Base-by-base conservation (phyloP, 1,140 invertebrate genomes). In the Dendrolimus kikuchii region DNA sequence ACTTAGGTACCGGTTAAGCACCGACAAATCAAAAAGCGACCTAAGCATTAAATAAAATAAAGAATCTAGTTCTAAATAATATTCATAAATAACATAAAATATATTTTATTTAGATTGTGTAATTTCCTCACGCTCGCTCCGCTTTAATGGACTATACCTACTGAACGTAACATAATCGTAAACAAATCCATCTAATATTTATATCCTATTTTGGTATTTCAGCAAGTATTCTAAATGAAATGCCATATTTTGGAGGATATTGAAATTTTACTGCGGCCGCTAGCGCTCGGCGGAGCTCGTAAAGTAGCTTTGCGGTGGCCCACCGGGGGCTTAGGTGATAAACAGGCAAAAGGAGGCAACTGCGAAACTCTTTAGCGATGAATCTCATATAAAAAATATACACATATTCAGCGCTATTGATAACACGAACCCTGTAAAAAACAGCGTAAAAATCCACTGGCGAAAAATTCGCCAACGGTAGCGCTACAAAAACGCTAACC, bases 191-290 rank as follows among this genome's bases (percentile, higher is more conserved):
- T 60, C 60, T 56, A 53, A 60, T 48, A 60, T 65, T 62, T 62
- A 62, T 38, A 51, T 55, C 40, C 57, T 47, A 54, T 62, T 51
- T 62, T 48, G 54, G 46, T 49, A 59, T 65, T 55, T 56, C 59
- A 53, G 48, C 43, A 55, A 60, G 46, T 45, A 54, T 45, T 40
- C 53, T 54, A 59, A 61, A 65, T 68, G 60, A 68, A 68, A 70
- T 65, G 55, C 53, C 60, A 63, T 62, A 62, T 61, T 63, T 63
- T 63, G 57, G 57, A 48, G 68, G 59, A 68, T 71, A 71, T 71
- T 71, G 65, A 68, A 71, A 71, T 64, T 71, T 71, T 67, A 65
- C 68, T 61, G 56, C 58, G 59, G 43, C 41, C 55, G 51, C 53
- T 47, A 49, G 43, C 48, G 42, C 49, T 51, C 50, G 43, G 47